Conservation (phyloP, 2,113 vertebrate species). For the Vulpes lagopus region DNA sequence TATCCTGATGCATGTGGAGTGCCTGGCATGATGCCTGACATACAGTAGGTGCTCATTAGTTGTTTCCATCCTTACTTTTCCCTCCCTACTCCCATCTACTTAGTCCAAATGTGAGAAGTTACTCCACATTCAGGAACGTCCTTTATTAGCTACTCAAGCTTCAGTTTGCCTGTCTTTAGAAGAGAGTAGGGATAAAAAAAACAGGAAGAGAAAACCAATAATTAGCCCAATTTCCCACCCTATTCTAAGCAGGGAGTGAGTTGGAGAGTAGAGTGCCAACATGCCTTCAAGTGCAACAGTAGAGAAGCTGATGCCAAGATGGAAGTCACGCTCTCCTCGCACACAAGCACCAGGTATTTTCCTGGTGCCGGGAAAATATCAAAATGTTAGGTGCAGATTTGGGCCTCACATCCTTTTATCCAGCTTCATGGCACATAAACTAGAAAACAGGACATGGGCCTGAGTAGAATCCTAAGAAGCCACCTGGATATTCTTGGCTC, state of each 20-base stretch:
- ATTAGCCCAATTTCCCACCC: slow-evolving; percentile 60
- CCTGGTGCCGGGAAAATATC: not conserved
- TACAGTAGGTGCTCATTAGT: not conserved
- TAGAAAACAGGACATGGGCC: not conserved
- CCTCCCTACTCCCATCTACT: not conserved
- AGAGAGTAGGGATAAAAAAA: slow-evolving; percentile 57
- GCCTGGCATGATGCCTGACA: not conserved
- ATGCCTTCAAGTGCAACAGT: slow-evolving; percentile 40
- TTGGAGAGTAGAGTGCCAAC: slow-evolving; percentile 27
- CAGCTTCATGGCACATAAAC: not conserved
- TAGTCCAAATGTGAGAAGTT: slow-evolving; percentile 51
- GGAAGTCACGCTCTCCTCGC: not conserved
- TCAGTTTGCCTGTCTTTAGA: slow-evolving; percentile 48
- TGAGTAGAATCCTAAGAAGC: slow-evolving; percentile 14
- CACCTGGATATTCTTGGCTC: slow-evolving; percentile 35
- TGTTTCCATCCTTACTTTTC: not conserved
- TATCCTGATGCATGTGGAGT: not conserved
- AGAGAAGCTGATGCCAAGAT: slow-evolving; percentile 38
- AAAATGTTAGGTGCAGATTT: not conserved
- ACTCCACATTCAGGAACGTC: slow-evolving; percentile 22
- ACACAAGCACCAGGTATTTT: not conserved
- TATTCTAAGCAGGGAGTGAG: slow-evolving; percentile 47
- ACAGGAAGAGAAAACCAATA: slow-evolving; percentile 63
- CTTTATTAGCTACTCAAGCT: slow-evolving; percentile 48
- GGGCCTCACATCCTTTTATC: not conserved